These are phyloP conservation scores for Vicugna pacos DNA, from an alignment of 2,113 vertebrate genomes.

Conservation along the genomic window DNA sequence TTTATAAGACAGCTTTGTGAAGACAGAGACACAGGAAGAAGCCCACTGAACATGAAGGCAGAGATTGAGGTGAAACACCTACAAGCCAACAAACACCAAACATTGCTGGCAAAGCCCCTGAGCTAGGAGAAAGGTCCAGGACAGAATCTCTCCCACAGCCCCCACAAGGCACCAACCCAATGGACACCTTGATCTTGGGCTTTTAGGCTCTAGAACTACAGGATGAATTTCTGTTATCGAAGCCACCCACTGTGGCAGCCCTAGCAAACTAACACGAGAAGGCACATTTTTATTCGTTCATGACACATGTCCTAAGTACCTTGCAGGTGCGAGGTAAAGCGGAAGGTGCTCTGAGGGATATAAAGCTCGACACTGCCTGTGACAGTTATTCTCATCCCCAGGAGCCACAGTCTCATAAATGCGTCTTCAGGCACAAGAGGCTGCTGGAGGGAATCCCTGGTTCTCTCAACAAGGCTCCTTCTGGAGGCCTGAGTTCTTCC, in stretches of 20 bases:
- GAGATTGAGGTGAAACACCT: neutral
- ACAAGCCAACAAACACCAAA: neutral
- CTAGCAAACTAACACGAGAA: neutral
- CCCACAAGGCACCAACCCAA: neutral
- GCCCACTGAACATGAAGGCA: neutral
- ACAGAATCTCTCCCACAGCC: neutral
- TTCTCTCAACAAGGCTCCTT: neutral
- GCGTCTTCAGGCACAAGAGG: neutral
- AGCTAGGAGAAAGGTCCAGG: neutral
- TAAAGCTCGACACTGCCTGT: neutral
- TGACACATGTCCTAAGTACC: neutral
- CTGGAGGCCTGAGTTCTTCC: neutral
- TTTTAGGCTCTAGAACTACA: neutral
- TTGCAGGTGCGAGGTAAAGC: neutral
- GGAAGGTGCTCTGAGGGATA: neutral
- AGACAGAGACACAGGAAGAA: neutral
- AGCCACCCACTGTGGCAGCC: neutral
- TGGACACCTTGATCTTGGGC: neutral
- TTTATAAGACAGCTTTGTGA: neutral
- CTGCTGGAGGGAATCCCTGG: neutral
- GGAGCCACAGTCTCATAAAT: neutral
- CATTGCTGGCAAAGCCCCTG: neutral
- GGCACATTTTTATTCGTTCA: neutral
- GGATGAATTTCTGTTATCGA: neutral
- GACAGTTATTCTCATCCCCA: no score